Evolutionary conservation across 2,797 vertebrate genomes (phyloP), one percentile per base, ranked within the genome.

Genomic region (Numenius phaeopus): DNA sequence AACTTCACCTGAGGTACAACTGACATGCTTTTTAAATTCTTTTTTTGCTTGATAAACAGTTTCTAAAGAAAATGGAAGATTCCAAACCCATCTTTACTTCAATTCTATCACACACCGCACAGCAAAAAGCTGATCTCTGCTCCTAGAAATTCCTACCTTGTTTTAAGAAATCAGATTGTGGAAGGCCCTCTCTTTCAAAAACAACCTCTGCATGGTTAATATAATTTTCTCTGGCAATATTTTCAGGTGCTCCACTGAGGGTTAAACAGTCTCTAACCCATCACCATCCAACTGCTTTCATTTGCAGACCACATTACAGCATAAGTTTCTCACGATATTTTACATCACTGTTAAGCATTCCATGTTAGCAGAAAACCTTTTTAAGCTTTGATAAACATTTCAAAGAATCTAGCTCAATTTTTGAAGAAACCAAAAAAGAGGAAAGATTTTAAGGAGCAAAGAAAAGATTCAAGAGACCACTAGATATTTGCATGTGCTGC

Each of bases 21-120:
- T 26, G 14, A 20, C 5, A 30, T 0, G 0, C 7, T 54, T 91
- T 70, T 12, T 11, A 67, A 76, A 17, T 29, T 69, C 17, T n/a
- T 9, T 66, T 75, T 75, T 65, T 62, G 17, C 14, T 11, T 9
- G 14, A 54, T 21, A 70, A 11, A 26, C 8, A 59, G 3, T 20
- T 73, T 42, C 26, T n/a, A 22, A 77, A 62, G 34, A 76, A 89
- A 82, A 46, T 7, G 11, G 12, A 40, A 44, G 32, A 19, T 2
- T 46, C 42, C 32, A 71, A 91, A 66, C 4, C 4, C 15, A 66
- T 42, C 14, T 47, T 67, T 10, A 39, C 19, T 37, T 67, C 24
- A 87, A 16, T 55, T 61, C 40, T 26, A 10, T 29, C 54, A 37
- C 9, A 47, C 19, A 32, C 12, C 40, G 7, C 34, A 21, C 3